A percentile compares a stretch with the other conserved stretches of the same genome.
These are phyloP conservation scores for Erebia ligea DNA, from an alignment of 2,888 invertebrate genomes.

Conservation along the genomic window DNA sequence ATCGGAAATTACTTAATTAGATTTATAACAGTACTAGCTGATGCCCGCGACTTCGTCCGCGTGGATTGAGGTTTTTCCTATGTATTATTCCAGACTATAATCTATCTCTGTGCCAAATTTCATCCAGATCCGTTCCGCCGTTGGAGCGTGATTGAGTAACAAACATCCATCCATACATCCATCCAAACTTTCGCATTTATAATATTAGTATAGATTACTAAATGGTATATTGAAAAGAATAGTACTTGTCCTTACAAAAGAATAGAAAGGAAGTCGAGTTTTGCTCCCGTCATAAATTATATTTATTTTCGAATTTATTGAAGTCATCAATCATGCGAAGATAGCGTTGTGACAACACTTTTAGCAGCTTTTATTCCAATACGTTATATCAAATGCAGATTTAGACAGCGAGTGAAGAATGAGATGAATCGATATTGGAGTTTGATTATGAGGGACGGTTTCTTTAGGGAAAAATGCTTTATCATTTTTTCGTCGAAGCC, in stretches of 20 bases:
- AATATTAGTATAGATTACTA: no score
- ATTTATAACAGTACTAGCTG: no score
- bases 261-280: not conserved
- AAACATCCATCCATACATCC: no score
- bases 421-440: slow-evolving; percentile 21
- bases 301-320: slow-evolving; percentile 29
- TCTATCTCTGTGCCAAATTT: no score
- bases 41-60: no score
- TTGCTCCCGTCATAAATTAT: slow-evolving; percentile 21
- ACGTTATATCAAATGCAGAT: slow-evolving; percentile 23
- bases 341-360: slow-evolving; percentile 32
- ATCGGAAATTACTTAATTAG: no score
- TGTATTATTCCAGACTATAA: no score
- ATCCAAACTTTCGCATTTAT: no score
- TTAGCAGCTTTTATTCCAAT: slow-evolving; percentile 34
- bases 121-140: no score
- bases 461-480: slow-evolving; percentile 10
- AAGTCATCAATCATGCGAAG: slow-evolving; percentile 28
- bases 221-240: not conserved
- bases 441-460: slow-evolving; percentile 16
- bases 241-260: not conserved
- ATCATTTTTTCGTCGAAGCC: slow-evolving; percentile 1
- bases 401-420: slow-evolving; percentile 25
- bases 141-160: no score
- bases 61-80: no score